These are phyloP conservation scores for Myotis findleyi DNA, from an alignment of 2,797 vertebrate species.

Conservation along the genomic window DNA sequence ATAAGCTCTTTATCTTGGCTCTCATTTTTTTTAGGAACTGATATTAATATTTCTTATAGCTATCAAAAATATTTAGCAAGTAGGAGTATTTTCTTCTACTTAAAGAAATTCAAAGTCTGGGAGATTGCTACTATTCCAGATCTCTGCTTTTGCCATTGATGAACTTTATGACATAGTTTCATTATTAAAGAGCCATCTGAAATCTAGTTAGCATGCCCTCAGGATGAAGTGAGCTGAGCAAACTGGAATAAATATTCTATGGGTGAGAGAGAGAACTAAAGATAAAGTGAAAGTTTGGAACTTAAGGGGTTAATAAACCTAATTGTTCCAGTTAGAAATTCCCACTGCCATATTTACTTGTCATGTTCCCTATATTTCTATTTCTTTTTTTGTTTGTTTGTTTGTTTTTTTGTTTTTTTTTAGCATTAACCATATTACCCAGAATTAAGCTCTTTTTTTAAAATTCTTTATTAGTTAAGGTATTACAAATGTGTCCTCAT, in stretches of 20 bases:
- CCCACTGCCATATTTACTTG: neutral
- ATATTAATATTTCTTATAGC: constrained; percentile 65
- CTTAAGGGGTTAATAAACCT: neutral
- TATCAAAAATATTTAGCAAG: constrained; percentile 35
- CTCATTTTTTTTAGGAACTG: constrained; percentile 78
- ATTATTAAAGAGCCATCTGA: neutral
- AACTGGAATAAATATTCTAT: neutral
- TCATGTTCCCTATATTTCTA: neutral
- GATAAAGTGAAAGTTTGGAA: neutral
- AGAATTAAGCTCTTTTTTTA: too few species aligned
- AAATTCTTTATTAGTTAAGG: too few species aligned
- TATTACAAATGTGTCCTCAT: too few species aligned
- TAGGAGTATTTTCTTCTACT: neutral
- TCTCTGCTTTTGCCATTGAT: neutral
- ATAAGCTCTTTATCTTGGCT: constrained; percentile 74
- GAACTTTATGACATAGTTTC: neutral
- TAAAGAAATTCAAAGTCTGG: neutral
- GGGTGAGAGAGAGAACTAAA: neutral
- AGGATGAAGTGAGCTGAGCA: neutral
- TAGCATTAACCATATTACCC: too few species aligned
- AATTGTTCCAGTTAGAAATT: neutral
- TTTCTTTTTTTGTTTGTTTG: too few species aligned
- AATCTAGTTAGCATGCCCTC: neutral
- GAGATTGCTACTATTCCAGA: neutral
- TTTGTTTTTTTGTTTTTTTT: too few species aligned